Evolutionary conservation across 2,888 invertebrate genomes (phyloP).

Genomic region (Octodonta nipae): DNA sequence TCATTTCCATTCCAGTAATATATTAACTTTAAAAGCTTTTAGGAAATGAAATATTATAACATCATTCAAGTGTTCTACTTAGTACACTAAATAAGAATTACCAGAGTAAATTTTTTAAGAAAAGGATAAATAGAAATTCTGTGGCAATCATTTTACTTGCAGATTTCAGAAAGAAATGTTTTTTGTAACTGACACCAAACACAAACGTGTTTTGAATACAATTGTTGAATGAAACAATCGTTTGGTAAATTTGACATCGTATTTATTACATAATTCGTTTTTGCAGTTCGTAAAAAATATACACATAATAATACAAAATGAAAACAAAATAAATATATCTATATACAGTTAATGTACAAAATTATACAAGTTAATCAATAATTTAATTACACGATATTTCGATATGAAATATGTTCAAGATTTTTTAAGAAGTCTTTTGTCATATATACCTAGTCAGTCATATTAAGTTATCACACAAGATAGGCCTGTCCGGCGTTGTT

Average conservation of each 20-base stretch:
- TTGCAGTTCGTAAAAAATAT: slow-evolving; percentile 37
- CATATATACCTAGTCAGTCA: slow-evolving; percentile 35
- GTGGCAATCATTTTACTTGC: too few species aligned
- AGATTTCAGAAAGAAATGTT: too few species aligned
- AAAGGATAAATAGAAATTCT: too few species aligned
- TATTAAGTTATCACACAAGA: slow-evolving; percentile 49
- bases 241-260: slow-evolving; percentile 31
- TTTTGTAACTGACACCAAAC: too few species aligned
- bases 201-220: too few species aligned
- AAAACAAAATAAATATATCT: slow-evolving; percentile 38
- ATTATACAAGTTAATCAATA: slow-evolving; percentile 30
- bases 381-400: slow-evolving; percentile 23
- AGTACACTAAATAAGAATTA: too few species aligned
- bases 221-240: too few species aligned
- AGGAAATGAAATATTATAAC: too few species aligned
- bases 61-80: too few species aligned
- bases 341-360: slow-evolving; percentile 39
- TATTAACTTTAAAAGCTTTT: too few species aligned
- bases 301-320: slow-evolving; percentile 37
- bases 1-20: too few species aligned
- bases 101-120: too few species aligned
- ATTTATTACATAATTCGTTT: slow-evolving; percentile 34
- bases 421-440: slow-evolving; percentile 8
- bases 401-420: slow-evolving; percentile 16
- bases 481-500: slow-evolving; percentile 49